Conservation (phyloP, 1,140 invertebrate species). For the Scylla paramamosain region DNA sequence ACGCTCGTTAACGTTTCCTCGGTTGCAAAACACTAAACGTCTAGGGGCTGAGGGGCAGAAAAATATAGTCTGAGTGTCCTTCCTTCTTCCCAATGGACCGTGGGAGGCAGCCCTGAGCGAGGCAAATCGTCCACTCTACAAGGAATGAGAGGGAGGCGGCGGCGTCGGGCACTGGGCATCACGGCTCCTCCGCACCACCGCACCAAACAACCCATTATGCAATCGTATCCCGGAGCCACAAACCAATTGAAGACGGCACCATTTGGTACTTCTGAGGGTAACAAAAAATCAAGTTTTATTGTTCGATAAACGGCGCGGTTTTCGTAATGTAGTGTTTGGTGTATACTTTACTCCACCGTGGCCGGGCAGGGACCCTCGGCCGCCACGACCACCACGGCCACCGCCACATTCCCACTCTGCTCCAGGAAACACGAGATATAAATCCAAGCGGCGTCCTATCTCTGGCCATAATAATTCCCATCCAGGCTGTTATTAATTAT, state of each 20-base stretch:
- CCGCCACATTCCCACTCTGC: not conserved
- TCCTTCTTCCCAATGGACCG: not conserved
- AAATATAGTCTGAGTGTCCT: not conserved
- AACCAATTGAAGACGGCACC: slow-evolving; percentile 11
- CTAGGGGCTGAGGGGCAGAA: not conserved
- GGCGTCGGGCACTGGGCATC: not conserved
- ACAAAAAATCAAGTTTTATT: slow-evolving; percentile 6
- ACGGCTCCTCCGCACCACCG: not conserved
- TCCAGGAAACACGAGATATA: not conserved
- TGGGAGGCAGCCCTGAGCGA: not conserved
- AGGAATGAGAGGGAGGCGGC: not conserved
- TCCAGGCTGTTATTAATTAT: not conserved
- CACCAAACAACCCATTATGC: not conserved
- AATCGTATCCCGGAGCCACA: slow-evolving; percentile 18
- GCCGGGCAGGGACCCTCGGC: not conserved
- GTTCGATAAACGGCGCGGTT: slow-evolving; percentile 18
- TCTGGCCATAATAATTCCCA: not conserved
- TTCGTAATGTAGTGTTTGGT: slow-evolving; percentile 5
- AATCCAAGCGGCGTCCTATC: not conserved
- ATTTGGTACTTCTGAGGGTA: slow-evolving; percentile 4
- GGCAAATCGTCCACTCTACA: not conserved
- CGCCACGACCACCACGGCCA: not conserved
- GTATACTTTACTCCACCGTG: not conserved
- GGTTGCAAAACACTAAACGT: slow-evolving; percentile 22
- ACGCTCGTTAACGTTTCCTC: not conserved